These are phyloP conservation scores for Carterocephalus palaemon DNA, from an alignment of 2,888 invertebrate species.

Conservation along the genomic window DNA sequence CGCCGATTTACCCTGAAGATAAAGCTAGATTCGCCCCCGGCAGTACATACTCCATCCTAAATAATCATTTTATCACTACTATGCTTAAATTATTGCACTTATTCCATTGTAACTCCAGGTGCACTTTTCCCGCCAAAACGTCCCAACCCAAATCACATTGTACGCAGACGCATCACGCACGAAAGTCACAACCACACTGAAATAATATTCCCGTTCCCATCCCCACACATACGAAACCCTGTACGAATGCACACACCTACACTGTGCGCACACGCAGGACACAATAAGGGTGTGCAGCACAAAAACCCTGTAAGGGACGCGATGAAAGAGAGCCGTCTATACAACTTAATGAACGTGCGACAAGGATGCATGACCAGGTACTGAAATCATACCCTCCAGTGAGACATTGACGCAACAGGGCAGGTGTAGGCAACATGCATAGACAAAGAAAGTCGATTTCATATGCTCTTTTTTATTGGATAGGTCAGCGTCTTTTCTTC, in stretches of 20 bases:
- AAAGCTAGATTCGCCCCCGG: conserved; percentile 35
- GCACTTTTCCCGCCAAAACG: conserved; percentile 63
- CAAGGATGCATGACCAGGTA: conserved; percentile 58
- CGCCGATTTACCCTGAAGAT: conserved; percentile 53
- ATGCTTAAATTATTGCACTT: conserved; percentile 13
- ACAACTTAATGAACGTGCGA: conserved; percentile 38
- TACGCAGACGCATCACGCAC: conserved; percentile 46
- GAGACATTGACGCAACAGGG: conserved; percentile 66
- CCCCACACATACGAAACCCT: conserved; percentile 30
- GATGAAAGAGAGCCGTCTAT: conserved; percentile 44
- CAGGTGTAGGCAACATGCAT: conserved; percentile 66
- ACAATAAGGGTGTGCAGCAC: conserved; percentile 68
- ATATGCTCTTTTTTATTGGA: conserved; percentile 50
- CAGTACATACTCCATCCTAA: conserved; percentile 52
- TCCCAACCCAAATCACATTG: conserved; percentile 44
- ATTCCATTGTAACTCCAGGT: not conserved
- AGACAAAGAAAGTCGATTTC: conserved; percentile 59
- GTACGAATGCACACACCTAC: conserved; percentile 53
- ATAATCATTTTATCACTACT: conserved; percentile 35
- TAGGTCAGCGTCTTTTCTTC: conserved; percentile 54
- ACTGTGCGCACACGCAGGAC: conserved; percentile 51
- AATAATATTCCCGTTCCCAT: conserved; percentile 44
- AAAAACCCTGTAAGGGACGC: conserved; percentile 62
- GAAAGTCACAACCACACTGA: conserved; percentile 52
- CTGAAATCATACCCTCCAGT: conserved; percentile 63